Base-by-base conservation (phyloP, 2,113 vertebrate genomes). In the Heteronetta atricapilla region DNA sequence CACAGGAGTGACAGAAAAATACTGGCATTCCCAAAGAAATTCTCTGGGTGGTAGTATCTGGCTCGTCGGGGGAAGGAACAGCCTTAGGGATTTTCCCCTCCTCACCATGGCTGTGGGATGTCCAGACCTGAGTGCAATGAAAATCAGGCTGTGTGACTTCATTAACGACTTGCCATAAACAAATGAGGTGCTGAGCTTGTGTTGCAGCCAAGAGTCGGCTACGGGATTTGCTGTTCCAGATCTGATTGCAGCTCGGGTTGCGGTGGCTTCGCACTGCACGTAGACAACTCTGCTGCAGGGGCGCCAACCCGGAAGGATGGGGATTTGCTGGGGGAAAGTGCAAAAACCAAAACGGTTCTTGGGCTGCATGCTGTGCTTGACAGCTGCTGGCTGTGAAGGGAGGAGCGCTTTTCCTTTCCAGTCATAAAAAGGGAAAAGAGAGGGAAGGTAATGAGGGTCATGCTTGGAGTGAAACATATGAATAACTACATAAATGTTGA, bases 121-220 rank as follows among this genome's bases (percentile, higher is more conserved):
- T 29, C 42, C 48, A 85, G 74, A 20, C 19, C 56, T 85, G 82
- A 46, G 21, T 70, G 40, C 15, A 82, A 21, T 8, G 23, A 38
- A 73, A 53, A 68, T 36, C 31, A 58, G 10, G 15, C 70, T 80
- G 38, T 4, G 6, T 55, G 52, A 89, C 28, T 55, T 72, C 36
- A n/a, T 28, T 28, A 44, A 46, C 13, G 59, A 31, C 70, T 87
- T 59, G n/a, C 2, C 23, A 58, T 13, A 38, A 55, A 19, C 8
- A 8, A 46, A 50, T 0, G 2, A 34, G 3, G 22, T 53, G 25
- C n/a, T 69, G 67, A 48, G 38, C 23, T 72, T 29, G 33, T 68
- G 52, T 6, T 2, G 0, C n/a, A 56, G 73, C 48, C 2, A 6
- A 19, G 62, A 10, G 18, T 1, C 4, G 1, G 3, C 4, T 10